Base-by-base conservation (phyloP, 1,140 invertebrate species). In the Delia radicum region DNA sequence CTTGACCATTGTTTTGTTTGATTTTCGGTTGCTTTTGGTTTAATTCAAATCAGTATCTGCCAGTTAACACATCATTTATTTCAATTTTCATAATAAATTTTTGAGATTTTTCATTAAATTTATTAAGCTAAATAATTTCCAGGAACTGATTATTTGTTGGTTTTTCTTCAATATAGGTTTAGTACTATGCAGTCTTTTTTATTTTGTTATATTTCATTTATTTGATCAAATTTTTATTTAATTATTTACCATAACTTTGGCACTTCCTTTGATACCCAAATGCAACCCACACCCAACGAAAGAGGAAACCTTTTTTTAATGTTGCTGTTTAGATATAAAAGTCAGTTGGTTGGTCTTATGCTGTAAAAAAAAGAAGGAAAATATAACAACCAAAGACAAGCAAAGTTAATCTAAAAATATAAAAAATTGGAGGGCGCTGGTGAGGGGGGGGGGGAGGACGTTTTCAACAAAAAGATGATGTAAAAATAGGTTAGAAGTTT, bases 171-270 rank as follows among this genome's bases (percentile, higher is more conserved):
- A 37, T 37, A 10, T 37, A 10, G 8, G 15, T 6, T 48, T 48
- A 18, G 7, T 4, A 15, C 13, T 10, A 15, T 48, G n/a, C 12
- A 55, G 48, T 2, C n/a, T 24, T 55, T 55, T 33, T 69, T 37
- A n/a, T n/a, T n/a, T n/a, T n/a, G n/a, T n/a, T n/a, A n/a, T 18
- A 33, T 65, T 65, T 24, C 13, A 27, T 63, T 63, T 63, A 27
- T 63, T 63, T 65, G 12, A 33, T 24, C n/a, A 69, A 69, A 33
- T 33, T 69, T 69, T 69, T 69, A 69, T 69, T 69, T 69, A 69
- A 69, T 69, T 69, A 69, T 69, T 69, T 33, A 21, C 29, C 65
- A 69, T 24, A 69, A 69, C 65, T 69, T 69, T 33, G 65, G 65
- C n/a, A 69, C 65, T 69, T 69, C 28, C 29, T 69, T 24, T 69